Evolutionary conservation across 2,797 vertebrate genomes (phyloP).

Genomic region (Clarias fuscus): DNA sequence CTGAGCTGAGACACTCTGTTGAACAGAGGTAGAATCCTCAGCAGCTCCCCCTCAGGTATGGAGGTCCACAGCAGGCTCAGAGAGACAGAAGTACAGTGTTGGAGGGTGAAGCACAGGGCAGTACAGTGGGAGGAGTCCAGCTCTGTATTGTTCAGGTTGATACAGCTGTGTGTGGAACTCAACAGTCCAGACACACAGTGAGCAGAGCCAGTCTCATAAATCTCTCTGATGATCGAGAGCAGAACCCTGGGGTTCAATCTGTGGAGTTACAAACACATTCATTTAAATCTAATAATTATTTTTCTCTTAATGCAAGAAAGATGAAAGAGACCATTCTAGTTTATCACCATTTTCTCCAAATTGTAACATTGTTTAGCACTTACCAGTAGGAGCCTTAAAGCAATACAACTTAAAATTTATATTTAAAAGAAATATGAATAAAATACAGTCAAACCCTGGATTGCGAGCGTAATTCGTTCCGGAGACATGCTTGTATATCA

Average conservation of each 20-base stretch:
- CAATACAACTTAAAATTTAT: not conserved
- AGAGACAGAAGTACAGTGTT: slow-evolving; percentile 54
- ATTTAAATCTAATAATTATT: not conserved
- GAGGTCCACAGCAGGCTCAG: slow-evolving; percentile 62
- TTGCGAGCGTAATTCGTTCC: no score
- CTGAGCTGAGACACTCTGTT: slow-evolving; percentile 46
- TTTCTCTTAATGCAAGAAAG: not conserved
- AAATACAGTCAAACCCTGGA: no score
- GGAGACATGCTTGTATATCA: no score
- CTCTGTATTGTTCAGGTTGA: slow-evolving; percentile 58
- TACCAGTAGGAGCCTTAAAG: not conserved
- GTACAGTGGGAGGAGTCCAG: slow-evolving; percentile 60
- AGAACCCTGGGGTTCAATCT: slow-evolving; percentile 46
- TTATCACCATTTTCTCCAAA: not conserved
- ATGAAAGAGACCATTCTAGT: not conserved
- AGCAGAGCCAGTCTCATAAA: slow-evolving; percentile 40
- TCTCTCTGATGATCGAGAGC: slow-evolving; percentile 47
- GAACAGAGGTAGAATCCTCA: slow-evolving; percentile 43
- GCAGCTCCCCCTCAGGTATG: slow-evolving; percentile 48
- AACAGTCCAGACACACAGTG: slow-evolving; percentile 54
- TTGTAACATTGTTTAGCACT: not conserved
- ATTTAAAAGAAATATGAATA: not conserved
- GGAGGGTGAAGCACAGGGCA: slow-evolving; percentile 61
- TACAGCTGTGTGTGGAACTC: slow-evolving; percentile 52
- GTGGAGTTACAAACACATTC: not conserved